Percentiles rank a stretch among this genome's conserved stretches.
Evolutionary conservation across 2,113 vertebrate species (phyloP).

Genomic region (Pluvialis apricaria): DNA sequence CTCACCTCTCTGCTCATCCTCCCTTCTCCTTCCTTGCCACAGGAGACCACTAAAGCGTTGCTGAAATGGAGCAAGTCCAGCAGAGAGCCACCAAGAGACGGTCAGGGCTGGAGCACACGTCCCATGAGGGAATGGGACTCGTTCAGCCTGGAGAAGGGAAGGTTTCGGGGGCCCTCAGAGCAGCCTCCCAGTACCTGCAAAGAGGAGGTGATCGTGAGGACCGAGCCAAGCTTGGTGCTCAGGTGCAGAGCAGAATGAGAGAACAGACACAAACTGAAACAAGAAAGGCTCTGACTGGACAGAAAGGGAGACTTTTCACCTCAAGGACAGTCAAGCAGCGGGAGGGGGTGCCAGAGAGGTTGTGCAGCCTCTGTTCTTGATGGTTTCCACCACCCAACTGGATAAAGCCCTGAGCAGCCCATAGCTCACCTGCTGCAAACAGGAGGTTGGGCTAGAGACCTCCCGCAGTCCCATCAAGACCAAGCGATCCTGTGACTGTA

Average conservation of each 20-base stretch:
- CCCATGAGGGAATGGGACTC: background rate
- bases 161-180: background rate
- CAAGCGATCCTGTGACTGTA: fast-evolving
- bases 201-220: fast-evolving
- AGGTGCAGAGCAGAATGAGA: background rate
- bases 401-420: background rate
- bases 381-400: background rate
- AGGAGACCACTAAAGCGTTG: fast-evolving
- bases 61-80: background rate
- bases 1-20: background rate
- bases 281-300: background rate
- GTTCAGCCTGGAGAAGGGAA: background rate
- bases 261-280: background rate
- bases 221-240: background rate
- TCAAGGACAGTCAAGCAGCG: background rate
- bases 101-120: background rate
- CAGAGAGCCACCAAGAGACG: background rate
- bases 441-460: background rate
- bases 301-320: background rate
- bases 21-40: background rate
- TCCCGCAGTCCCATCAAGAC: fast-evolving
- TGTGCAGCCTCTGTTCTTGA: background rate
- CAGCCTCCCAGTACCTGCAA: background rate
- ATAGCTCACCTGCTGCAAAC: background rate
- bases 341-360: background rate